phyloP scores from a whole-genome alignment of 2,797 vertebrate genomes.

The Tenualosa thibaudeaui region DNA sequence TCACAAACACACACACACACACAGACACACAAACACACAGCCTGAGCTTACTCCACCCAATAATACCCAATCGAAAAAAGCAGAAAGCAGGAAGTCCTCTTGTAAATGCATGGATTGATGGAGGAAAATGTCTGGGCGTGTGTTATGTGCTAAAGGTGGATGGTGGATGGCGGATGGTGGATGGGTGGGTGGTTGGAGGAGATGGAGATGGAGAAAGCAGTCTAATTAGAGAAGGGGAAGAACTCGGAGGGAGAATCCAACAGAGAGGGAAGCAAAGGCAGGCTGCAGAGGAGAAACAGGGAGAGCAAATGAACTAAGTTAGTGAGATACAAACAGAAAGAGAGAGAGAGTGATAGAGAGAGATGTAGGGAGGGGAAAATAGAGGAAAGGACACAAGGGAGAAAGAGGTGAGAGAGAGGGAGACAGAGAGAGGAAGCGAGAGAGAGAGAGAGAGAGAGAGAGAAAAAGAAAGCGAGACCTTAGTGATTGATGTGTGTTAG shows the following conservation, averaged over 20 bases:
- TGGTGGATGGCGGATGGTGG: neutral
- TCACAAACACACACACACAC: too few relatives aligned
- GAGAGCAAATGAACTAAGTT: neutral
- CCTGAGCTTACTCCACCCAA: neutral
- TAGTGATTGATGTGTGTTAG: neutral
- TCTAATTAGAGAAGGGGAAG: neutral
- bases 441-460: neutral
- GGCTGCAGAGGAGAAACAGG: neutral
- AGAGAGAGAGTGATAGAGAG: neutral
- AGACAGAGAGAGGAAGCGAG: neutral
- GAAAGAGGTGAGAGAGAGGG: neutral
- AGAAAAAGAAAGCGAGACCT: neutral
- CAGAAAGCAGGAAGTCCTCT: neutral
- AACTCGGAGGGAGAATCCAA: neutral
- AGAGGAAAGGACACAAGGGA: neutral
- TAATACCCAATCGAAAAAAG: neutral
- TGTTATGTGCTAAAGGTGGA: neutral
- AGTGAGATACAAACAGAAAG: neutral
- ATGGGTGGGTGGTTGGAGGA: neutral
- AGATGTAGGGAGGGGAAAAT: neutral
- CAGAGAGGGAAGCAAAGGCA: neutral
- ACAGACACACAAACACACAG: neutral
- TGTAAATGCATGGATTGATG: neutral
- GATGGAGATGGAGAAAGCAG: neutral
- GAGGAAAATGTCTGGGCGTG: neutral